Evolutionary conservation across 2,113 vertebrate species (phyloP).

Genomic region (Archilochus colubris): DNA sequence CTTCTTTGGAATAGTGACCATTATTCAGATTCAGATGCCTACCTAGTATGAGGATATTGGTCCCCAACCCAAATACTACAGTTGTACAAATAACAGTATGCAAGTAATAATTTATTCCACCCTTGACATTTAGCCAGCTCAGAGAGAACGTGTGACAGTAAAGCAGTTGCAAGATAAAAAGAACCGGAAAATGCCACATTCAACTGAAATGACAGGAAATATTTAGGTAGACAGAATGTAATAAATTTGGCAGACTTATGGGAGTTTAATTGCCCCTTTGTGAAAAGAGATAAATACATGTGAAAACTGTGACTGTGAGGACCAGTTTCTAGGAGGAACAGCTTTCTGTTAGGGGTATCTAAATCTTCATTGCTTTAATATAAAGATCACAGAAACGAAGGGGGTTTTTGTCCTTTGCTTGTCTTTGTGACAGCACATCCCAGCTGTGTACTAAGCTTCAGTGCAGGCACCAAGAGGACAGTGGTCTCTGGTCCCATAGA

Average conservation of each 20-base stretch:
- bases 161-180: slow-evolving; percentile 60
- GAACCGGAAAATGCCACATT: slow-evolving; percentile 67
- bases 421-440: not conserved
- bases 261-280: slow-evolving; percentile 52
- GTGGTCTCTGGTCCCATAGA: not conserved
- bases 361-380: not conserved
- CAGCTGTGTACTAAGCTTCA: not conserved
- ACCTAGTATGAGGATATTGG: not conserved
- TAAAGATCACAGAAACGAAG: not conserved
- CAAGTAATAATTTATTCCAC: slow-evolving; percentile 56
- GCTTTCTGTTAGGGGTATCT: not conserved
- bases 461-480: not conserved
- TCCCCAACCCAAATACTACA: slow-evolving; percentile 21
- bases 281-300: slow-evolving; percentile 34
- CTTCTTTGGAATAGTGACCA: slow-evolving; percentile 3
- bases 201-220: slow-evolving; percentile 65
- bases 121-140: slow-evolving; percentile 56
- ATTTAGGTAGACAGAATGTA: slow-evolving; percentile 62
- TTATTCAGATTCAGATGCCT: slow-evolving; percentile 32
- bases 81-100: slow-evolving; percentile 57
- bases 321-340: slow-evolving; percentile 11
- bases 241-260: slow-evolving; percentile 61
- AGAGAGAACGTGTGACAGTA: slow-evolving; percentile 43
- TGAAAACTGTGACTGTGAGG: not conserved
- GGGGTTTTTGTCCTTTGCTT: rapidly evolving